Evolutionary conservation across 2,113 vertebrate species (phyloP).

Genomic region (Excalfactoria chinensis): DNA sequence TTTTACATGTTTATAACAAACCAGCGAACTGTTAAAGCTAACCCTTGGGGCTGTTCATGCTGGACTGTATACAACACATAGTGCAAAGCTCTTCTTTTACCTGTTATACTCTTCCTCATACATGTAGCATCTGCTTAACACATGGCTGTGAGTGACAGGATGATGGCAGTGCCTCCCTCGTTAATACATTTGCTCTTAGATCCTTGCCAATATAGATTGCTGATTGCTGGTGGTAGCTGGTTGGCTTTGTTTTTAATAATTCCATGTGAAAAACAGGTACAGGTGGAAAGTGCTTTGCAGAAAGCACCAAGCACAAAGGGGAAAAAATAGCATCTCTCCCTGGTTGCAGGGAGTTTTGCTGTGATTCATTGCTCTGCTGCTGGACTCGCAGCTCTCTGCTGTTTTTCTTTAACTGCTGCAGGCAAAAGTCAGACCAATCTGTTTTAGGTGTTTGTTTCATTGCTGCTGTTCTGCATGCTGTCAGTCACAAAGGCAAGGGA

Average conservation of each 20-base stretch:
- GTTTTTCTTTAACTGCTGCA: constrained; percentile 18
- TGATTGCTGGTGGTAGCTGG: not conserved
- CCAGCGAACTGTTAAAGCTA: not conserved
- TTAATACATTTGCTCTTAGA: not conserved
- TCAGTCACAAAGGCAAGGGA: constrained; percentile 14
- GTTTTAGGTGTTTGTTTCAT: constrained; percentile 28
- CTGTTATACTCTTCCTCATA: not conserved
- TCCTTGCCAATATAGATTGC: not conserved
- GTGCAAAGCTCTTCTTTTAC: not conserved
- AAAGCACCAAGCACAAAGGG: not conserved
- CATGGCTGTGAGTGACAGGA: not conserved
- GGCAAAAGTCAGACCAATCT: constrained; percentile 59
- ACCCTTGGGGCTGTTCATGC: not conserved
- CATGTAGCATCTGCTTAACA: not conserved
- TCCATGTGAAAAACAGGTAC: not conserved
- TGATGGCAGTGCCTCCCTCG: not conserved
- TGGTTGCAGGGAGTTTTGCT: not conserved
- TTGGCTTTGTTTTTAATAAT: not conserved
- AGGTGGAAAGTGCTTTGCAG: not conserved
- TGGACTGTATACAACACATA: rapidly evolving
- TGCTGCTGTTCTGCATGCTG: not conserved
- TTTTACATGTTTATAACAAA: not conserved
- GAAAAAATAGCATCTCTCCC: not conserved
- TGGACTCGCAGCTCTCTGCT: not conserved
- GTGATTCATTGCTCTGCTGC: not conserved